Conservation (phyloP, 1,140 invertebrate genomes). For the Pinna nobilis region DNA sequence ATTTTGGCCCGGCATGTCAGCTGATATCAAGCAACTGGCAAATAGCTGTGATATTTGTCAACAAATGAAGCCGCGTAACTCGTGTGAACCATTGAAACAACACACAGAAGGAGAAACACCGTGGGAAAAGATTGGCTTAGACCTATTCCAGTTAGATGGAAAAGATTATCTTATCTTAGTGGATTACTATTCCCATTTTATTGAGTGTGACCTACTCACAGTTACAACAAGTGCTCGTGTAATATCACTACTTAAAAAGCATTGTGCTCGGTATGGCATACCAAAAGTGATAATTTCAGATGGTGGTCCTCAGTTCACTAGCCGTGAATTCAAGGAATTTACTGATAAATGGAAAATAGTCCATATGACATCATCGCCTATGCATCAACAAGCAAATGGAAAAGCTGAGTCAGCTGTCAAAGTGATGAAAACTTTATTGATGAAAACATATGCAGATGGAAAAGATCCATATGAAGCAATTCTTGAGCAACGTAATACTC, state of each 20-base stretch:
- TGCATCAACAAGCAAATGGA: slow-evolving; percentile 46
- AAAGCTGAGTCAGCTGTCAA: slow-evolving; percentile 56
- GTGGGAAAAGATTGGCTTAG: slow-evolving; percentile 43
- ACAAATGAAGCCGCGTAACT: neutral
- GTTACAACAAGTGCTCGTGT: slow-evolving; percentile 17
- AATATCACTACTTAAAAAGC: slow-evolving; percentile 11
- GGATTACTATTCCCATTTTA: slow-evolving; percentile 52
- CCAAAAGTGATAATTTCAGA: slow-evolving; percentile 16
- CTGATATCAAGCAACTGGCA: slow-evolving; percentile 23
- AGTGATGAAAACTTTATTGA: slow-evolving; percentile 47
- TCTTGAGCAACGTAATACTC: slow-evolving; percentile 45
- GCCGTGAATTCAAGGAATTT: slow-evolving; percentile 28
- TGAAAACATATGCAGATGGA: slow-evolving; percentile 34
- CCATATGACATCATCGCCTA: slow-evolving; percentile 39
- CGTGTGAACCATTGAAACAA: slow-evolving; percentile 5
- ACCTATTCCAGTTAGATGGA: slow-evolving; percentile 46
- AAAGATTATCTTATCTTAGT: slow-evolving; percentile 47
- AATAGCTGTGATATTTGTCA: slow-evolving; percentile 25
- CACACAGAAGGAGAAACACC: neutral
- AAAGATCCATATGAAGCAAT: slow-evolving; percentile 40
- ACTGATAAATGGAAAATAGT: slow-evolving; percentile 37
- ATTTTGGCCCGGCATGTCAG: slow-evolving; percentile 17
- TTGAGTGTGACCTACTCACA: slow-evolving; percentile 72
- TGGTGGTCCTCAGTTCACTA: slow-evolving; percentile 17
- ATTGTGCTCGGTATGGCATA: slow-evolving; percentile 16